Conservation (phyloP, 1,140 invertebrate species). For the Paraescarpia echinospica region DNA sequence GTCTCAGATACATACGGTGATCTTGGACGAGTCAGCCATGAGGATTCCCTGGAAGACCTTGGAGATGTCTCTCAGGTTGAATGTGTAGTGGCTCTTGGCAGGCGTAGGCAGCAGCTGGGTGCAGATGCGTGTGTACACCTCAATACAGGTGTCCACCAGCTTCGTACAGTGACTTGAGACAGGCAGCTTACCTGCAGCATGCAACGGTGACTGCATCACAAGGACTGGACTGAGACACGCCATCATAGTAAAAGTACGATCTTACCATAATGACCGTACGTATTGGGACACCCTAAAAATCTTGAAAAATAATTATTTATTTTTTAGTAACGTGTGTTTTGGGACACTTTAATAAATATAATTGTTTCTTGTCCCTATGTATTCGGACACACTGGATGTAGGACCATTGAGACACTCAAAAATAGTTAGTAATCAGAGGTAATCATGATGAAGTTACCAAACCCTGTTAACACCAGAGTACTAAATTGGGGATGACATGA, state of each 20-base stretch:
- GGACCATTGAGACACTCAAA: too few relatives aligned
- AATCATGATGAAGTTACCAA: too few relatives aligned
- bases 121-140: slow-evolving; percentile 67
- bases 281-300: too few relatives aligned
- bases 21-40: slow-evolving; percentile 50
- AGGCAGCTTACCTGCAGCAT: not conserved
- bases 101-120: slow-evolving; percentile 58
- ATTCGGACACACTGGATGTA: too few relatives aligned
- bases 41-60: slow-evolving; percentile 61
- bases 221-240: not conserved
- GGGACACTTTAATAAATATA: too few relatives aligned
- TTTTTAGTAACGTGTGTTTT: too few relatives aligned
- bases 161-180: slow-evolving; percentile 46
- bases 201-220: not conserved
- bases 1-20: slow-evolving; percentile 39
- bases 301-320: too few relatives aligned
- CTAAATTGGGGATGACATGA: too few relatives aligned
- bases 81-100: slow-evolving; percentile 59
- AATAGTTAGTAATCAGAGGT: too few relatives aligned
- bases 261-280: too few relatives aligned
- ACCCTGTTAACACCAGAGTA: too few relatives aligned
- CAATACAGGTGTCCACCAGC: slow-evolving; percentile 65
- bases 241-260: not conserved
- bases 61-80: slow-evolving; percentile 59
- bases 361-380: too few relatives aligned